Evolutionary conservation across 2,113 vertebrate genomes (phyloP).

Genomic region (Penelope pileata): DNA sequence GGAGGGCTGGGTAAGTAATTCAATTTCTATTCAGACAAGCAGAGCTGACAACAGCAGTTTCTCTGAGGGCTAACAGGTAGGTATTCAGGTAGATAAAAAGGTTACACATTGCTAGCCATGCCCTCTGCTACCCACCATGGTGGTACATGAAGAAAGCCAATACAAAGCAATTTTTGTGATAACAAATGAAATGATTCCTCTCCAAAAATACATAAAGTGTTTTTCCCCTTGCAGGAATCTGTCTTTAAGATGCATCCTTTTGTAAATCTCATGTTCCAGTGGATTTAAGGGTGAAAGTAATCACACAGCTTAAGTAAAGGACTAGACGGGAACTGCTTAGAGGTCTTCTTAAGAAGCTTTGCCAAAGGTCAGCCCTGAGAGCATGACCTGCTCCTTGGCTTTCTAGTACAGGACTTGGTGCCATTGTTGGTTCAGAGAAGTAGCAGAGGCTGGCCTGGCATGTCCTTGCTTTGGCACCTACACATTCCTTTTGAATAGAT

Average conservation of each 20-base stretch:
- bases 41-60: background rate
- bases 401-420: background rate
- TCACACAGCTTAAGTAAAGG: background rate
- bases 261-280: background rate
- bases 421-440: background rate
- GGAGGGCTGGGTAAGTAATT: background rate
- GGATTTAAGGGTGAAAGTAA: background rate
- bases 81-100: background rate
- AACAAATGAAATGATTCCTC: background rate
- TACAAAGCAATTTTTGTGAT: background rate
- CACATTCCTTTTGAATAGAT: slow-evolving; percentile 13
- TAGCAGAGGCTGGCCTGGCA: background rate
- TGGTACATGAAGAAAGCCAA: background rate
- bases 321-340: background rate
- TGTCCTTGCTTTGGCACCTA: background rate
- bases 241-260: background rate
- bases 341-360: background rate
- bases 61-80: background rate
- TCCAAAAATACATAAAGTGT: background rate
- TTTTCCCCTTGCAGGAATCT: background rate
- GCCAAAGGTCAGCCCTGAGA: background rate
- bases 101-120: background rate
- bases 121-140: rapidly evolving
- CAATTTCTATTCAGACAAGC: background rate
- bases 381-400: background rate